Base-by-base conservation (phyloP, 2,113 vertebrate genomes). In the Choloepus hoffmanni region DNA sequence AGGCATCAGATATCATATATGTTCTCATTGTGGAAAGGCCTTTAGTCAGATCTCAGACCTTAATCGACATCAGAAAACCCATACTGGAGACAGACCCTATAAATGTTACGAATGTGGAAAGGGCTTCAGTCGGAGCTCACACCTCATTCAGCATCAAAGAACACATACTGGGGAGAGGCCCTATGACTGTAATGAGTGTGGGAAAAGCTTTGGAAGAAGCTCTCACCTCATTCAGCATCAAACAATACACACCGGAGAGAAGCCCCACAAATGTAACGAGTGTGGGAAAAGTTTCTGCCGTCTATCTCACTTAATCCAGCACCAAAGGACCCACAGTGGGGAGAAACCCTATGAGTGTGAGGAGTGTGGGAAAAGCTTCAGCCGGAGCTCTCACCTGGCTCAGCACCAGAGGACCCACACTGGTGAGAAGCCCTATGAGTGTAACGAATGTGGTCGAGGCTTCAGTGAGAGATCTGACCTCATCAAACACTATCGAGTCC, bases 331-430 rank as follows among this genome's bases (percentile, higher is more conserved):
- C n/a, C 98, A 98, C 85, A 98, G 97, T 24, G 97, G 98, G 2
- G 97, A 98, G 89, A 98, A 98, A 9, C 97, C 98, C 1, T 98
- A 98, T n/a, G 97, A 98, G 89, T 98, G 98, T 62, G 90, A 98
- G 26, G 97, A 98, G 18, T 98, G 98, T 79, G 98, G 98, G 84
- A 98, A 98, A 77, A 98, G 98, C 95, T 98, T 98, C 97, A 97
- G 98, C 87, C 92, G 98, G 55, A 98, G 98, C 83, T 98, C 98
- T 28, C 97, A 98, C 90, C 91, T 98, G 8, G 98, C 98, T 19
- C 97, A 97, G 70, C 98, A 98, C 68, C 97, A 97, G 87, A 91
- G 97, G 93, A 98, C 97, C 1, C 98, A 98, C 93, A 98, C 98
- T 0, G 98, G 98, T 0, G 98, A 98, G 91, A 98, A 98, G 65